Evolutionary conservation across 1,140 invertebrate species (phyloP).

Genomic region (Heliconius himera): DNA sequence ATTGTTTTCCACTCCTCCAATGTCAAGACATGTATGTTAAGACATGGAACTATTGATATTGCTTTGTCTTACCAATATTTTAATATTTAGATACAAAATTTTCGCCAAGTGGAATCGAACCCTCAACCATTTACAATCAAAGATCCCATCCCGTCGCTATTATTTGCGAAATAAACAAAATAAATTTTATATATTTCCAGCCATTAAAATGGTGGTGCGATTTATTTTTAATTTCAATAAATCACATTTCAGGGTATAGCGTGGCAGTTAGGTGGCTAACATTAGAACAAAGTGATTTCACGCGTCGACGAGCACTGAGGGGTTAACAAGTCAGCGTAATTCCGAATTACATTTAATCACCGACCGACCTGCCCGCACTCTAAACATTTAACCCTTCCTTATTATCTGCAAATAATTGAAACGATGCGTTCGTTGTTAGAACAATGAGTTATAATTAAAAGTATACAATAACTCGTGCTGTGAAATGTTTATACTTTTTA

Average conservation of each 20-base stretch:
- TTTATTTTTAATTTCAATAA: conserved; percentile 33
- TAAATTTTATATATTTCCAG: not conserved
- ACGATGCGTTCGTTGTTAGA: conserved; percentile 62
- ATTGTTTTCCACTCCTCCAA: not conserved
- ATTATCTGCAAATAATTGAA: conserved; percentile 68
- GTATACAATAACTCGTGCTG: conserved; percentile 23
- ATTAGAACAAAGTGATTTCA: conserved; percentile 77
- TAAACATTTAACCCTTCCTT: conserved; percentile 72
- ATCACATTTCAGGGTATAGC: conserved; percentile 35
- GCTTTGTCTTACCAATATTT: too few relatives aligned
- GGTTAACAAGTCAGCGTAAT: conserved; percentile 68
- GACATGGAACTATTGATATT: too few relatives aligned
- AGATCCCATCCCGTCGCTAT: not conserved
- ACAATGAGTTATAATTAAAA: conserved; percentile 55
- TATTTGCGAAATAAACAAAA: not conserved
- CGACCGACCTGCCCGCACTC: conserved; percentile 61
- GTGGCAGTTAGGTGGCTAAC: conserved; percentile 65
- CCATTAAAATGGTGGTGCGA: not conserved
- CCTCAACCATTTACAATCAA: not conserved
- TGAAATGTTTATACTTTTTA: not conserved
- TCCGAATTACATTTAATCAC: conserved; percentile 74
- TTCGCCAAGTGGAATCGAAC: not conserved
- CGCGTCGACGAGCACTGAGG: conserved; percentile 59
- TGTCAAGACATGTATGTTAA: not conserved
- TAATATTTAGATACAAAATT: too few relatives aligned